Conservation (phyloP, 2,888 invertebrate species). For the Aporophyla nigra region DNA sequence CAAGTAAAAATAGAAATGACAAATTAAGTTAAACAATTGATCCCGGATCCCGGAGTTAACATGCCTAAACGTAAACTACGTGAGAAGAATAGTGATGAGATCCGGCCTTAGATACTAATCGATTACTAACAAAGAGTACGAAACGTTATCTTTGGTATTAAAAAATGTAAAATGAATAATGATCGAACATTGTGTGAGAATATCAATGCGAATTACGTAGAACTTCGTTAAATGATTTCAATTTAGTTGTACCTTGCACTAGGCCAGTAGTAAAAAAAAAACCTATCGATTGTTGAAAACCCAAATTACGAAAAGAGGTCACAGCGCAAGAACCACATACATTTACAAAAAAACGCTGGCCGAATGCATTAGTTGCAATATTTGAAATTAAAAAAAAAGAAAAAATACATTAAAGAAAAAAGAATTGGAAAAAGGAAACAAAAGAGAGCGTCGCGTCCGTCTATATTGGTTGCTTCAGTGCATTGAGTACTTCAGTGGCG, state of each 20-base stretch:
- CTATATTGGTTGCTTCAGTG: not conserved
- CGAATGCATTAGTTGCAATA: not conserved
- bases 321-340: not conserved
- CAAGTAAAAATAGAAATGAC: constrained; percentile 68
- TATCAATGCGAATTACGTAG: not conserved
- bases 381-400: not conserved
- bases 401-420: not conserved
- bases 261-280: too few relatives aligned
- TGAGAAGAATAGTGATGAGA: constrained; percentile 63
- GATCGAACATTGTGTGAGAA: not conserved
- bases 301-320: not conserved
- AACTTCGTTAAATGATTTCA: not conserved
- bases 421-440: not conserved
- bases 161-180: constrained; percentile 22
- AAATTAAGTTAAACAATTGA: constrained; percentile 61
- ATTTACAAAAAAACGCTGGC: not conserved
- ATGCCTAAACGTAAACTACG: constrained; percentile 56
- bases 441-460: not conserved
- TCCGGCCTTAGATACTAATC: constrained; percentile 53
- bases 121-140: constrained; percentile 40
- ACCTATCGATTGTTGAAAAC: too few relatives aligned
- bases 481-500: too few relatives aligned
- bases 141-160: not conserved
- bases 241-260: not conserved
- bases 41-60: constrained; percentile 66